Evolutionary conservation across 2,113 vertebrate species (phyloP).

Genomic region (Misgurnus anguillicaudatus): DNA sequence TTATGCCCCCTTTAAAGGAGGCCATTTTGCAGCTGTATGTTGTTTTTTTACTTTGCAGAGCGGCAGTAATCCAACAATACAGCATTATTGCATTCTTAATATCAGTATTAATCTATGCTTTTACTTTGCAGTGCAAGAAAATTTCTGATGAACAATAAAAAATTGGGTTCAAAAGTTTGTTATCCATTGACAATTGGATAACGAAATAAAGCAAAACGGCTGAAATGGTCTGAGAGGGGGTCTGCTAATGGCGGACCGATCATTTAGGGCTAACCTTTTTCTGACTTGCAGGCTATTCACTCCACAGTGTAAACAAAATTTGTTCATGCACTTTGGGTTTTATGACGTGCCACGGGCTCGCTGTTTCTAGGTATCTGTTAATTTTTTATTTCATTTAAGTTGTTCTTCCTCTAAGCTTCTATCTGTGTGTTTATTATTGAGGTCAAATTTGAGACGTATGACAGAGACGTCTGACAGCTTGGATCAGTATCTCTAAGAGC

Average conservation of each 20-base stretch:
- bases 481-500: neutral
- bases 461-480: conserved; percentile 33
- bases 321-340: conserved; percentile 58
- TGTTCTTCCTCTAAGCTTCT: conserved; percentile 28
- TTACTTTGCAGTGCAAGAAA: too few species aligned
- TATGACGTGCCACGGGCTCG: conserved; percentile 19
- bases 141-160: too few species aligned
- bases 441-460: conserved; percentile 32
- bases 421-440: conserved; percentile 36
- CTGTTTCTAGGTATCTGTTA: conserved; percentile 57
- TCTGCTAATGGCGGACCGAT: neutral
- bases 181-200: too few species aligned
- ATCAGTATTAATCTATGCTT: too few species aligned
- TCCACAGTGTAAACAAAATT: conserved; percentile 59
- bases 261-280: conserved; percentile 19
- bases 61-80: neutral
- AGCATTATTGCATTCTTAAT: too few species aligned
- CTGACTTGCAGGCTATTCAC: conserved; percentile 54
- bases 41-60: neutral
- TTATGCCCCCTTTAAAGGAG: neutral
- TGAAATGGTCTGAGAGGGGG: neutral
- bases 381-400: conserved; percentile 45
- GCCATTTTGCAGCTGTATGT: neutral
- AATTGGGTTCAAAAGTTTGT: too few species aligned
- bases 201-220: too few species aligned